Percentiles rank a stretch among this genome's conserved stretches.
Conservation (phyloP, 2,797 vertebrate genomes). For the Sparidentex hasta region DNA sequence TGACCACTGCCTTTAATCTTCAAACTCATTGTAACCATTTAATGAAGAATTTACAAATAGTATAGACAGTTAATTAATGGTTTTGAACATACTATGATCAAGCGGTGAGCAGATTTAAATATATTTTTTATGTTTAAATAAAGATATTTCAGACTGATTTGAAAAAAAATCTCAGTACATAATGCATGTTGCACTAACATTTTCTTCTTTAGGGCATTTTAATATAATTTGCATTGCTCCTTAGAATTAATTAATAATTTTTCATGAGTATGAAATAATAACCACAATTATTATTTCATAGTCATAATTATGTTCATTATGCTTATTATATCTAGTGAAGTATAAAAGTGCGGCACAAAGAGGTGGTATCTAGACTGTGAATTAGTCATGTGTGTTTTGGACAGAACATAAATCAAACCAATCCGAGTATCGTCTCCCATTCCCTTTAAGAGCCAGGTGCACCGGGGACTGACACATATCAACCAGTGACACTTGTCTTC, state of each 20-base stretch:
- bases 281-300: neutral
- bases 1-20: neutral
- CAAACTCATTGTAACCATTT: neutral
- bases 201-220: neutral
- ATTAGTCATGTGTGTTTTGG: too few species aligned
- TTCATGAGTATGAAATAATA: neutral
- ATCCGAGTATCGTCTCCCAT: too few species aligned
- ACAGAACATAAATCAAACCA: too few species aligned
- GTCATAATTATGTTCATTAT: neutral
- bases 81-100: neutral
- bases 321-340: neutral
- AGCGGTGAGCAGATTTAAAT: too few species aligned
- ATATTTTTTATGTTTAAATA: neutral
- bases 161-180: neutral
- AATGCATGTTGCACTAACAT: neutral
- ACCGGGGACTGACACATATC: too few species aligned
- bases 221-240: too few species aligned
- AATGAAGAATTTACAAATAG: neutral
- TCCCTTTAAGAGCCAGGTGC: too few species aligned
- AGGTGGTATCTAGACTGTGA: too few species aligned
- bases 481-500: too few species aligned
- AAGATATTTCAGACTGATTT: neutral
- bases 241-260: neutral
- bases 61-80: neutral
- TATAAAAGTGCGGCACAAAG: neutral